Base-by-base conservation (phyloP, 2,113 vertebrate species). In the Coptodon bakossiorum region DNA sequence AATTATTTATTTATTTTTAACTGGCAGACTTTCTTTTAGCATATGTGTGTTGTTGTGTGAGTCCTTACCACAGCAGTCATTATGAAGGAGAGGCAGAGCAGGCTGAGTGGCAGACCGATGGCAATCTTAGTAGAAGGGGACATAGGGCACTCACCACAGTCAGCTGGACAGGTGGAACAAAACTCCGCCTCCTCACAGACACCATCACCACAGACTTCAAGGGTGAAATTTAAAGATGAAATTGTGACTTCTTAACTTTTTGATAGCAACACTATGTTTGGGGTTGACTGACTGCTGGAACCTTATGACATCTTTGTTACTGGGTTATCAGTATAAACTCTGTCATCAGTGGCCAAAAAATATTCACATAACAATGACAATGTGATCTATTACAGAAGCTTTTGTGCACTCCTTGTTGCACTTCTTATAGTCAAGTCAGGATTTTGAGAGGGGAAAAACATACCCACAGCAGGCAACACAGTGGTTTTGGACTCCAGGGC, bases 401-500 rank as follows among this genome's bases (percentile, higher is more conserved):
- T 57, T 29, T 14, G 24, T 57, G 24, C 56, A 57, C 24, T 57
- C 0, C 3, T 63, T 6, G 3, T 12, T 79, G 8, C 27, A 11
- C 9, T 16, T 66, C 8, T 79, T 40, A 12, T 12, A 24, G 10
- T 73, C 19, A 16, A 22, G 43, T 14, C 2, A 9, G 13, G 34
- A 38, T 6, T 6, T 13, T 29, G 14, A 34, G 13, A 54, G 9
- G 4, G 10, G 13, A 29, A n/a, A 36, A 12, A 89, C 90, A 1
- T 95, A 97, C 97, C 96, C 86, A 96, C 94, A 93, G 96, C 94
- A 29, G 96, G 96, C n/a, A 97, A 87, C 27, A 98, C 96, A 0
- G 93, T 96, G 63, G 96, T 97, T 92, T 97, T 97, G 27, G 97
- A 94, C 95, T 98, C 97, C 87, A 98, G 92, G 8, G 97, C 96